phyloP scores from a whole-genome alignment of 1,140 invertebrate genomes.

The Phymastichus coffea region DNA sequence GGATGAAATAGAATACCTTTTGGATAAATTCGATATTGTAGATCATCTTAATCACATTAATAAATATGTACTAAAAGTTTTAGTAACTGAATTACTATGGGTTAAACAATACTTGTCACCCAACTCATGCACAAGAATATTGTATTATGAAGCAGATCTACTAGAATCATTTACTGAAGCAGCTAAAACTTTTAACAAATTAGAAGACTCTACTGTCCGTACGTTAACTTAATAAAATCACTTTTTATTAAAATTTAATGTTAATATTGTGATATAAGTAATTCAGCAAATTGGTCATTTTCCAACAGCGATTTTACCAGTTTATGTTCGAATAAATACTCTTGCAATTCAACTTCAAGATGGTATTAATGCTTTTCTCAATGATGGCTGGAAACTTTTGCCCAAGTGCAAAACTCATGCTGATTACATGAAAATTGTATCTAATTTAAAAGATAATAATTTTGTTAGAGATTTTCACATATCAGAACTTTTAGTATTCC shows the following conservation, averaged over 20 bases:
- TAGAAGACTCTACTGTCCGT: not conserved
- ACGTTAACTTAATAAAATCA: not conserved
- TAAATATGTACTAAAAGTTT: slow-evolving; percentile 68
- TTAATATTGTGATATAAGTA: not conserved
- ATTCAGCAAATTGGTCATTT: not conserved
- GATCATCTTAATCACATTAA: slow-evolving; percentile 68
- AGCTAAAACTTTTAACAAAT: not conserved
- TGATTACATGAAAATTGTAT: slow-evolving; percentile 63
- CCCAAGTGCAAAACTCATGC: slow-evolving; percentile 51
- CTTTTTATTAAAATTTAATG: not conserved
- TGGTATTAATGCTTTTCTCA: slow-evolving; percentile 63
- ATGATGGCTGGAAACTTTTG: slow-evolving; percentile 66
- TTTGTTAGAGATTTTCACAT: slow-evolving; percentile 83
- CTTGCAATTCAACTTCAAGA: slow-evolving; percentile 68
- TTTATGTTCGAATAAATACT: slow-evolving; percentile 87
- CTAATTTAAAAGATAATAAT: slow-evolving; percentile 61
- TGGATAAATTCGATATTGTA: slow-evolving; percentile 64
- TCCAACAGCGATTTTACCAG: slow-evolving; percentile 61
- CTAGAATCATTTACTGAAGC: slow-evolving; percentile 42
- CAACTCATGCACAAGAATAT: slow-evolving; percentile 67
- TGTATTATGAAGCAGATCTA: slow-evolving; percentile 64
- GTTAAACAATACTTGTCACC: slow-evolving; percentile 70
- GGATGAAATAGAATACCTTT: slow-evolving; percentile 63
- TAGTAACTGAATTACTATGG: slow-evolving; percentile 80
- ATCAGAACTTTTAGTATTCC: slow-evolving; percentile 81